Evolutionary conservation across 2,797 vertebrate genomes (phyloP).

Genomic region (Psittacula derbiana): DNA sequence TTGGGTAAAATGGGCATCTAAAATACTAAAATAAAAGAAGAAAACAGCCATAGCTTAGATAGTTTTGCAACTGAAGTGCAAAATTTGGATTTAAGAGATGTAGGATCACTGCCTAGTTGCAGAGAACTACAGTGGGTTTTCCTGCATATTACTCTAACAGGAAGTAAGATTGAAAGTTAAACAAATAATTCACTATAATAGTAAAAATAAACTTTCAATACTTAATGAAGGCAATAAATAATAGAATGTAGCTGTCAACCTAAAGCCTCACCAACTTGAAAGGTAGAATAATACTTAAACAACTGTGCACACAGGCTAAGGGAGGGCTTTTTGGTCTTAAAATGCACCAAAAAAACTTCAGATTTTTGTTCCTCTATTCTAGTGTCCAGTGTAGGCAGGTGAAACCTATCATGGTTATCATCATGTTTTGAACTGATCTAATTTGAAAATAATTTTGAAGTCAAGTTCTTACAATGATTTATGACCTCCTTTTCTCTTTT

Average conservation of each 20-base stretch:
- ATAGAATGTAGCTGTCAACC: background rate
- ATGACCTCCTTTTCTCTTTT: conserved; percentile 53
- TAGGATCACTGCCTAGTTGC: background rate
- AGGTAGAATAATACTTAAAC: background rate
- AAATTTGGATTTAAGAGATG: background rate
- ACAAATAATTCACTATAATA: background rate
- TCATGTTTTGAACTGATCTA: conserved; percentile 39
- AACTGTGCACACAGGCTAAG: background rate
- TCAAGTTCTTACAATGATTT: conserved; percentile 61
- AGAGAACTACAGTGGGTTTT: background rate
- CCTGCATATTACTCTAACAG: background rate
- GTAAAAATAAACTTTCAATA: background rate
- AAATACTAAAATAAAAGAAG: background rate
- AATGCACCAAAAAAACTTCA: background rate
- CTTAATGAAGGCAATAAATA: conserved; percentile 12
- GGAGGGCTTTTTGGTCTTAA: background rate
- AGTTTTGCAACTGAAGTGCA: background rate
- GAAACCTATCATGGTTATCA: conserved; percentile 47
- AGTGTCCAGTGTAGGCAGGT: conserved; percentile 37
- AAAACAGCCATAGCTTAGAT: background rate
- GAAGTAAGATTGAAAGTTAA: background rate
- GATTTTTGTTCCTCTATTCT: background rate
- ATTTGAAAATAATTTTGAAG: conserved; percentile 68
- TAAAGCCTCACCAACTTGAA: background rate
- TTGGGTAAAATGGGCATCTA: background rate